These are phyloP conservation scores for Monopis laevigella DNA, from an alignment of 2,888 invertebrate genomes.

Conservation along the genomic window DNA sequence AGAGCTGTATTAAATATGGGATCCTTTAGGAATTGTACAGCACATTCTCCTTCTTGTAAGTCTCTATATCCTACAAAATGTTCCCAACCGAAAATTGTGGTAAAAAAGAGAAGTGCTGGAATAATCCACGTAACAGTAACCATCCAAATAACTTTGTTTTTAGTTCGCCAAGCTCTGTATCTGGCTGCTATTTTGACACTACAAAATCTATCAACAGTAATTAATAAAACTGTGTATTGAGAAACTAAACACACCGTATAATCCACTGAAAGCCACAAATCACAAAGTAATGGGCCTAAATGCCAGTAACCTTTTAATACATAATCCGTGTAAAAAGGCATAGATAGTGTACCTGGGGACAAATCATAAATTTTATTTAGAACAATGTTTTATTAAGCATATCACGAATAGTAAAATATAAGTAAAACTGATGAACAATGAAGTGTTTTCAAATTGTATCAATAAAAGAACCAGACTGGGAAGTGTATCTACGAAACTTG, in stretches of 20 bases:
- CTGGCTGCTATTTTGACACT: conserved; percentile 98
- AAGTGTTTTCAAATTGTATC: too few species aligned
- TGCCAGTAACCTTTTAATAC: conserved; percentile 97
- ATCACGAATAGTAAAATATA: too few species aligned
- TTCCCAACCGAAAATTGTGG: conserved; percentile 99
- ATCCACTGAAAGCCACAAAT: conserved; percentile 98
- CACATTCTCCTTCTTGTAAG: conserved; percentile 87
- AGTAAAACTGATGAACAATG: too few species aligned
- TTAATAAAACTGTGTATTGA: conserved; percentile 97
- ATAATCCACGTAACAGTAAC: conserved; percentile 97
- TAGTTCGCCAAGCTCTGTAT: conserved; percentile 96
- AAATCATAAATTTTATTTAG: too few species aligned
- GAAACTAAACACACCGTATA: conserved; percentile 99
- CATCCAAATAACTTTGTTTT: conserved; percentile 93
- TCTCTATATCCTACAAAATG: conserved; percentile 95
- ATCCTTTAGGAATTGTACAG: conserved; percentile 97
- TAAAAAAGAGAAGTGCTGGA: conserved; percentile 95
- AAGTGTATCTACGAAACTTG: too few species aligned
- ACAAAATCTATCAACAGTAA: conserved; percentile 98
- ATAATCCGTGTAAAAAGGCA: conserved; percentile 99
- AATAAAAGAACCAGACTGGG: too few species aligned
- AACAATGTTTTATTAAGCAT: too few species aligned
- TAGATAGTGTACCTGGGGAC: conserved; percentile 88
- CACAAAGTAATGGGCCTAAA: conserved; percentile 93
- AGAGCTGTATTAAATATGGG: conserved; percentile 97